These are phyloP conservation scores for Brachypterus glaber DNA, from an alignment of 2,888 invertebrate genomes.

Conservation along the genomic window DNA sequence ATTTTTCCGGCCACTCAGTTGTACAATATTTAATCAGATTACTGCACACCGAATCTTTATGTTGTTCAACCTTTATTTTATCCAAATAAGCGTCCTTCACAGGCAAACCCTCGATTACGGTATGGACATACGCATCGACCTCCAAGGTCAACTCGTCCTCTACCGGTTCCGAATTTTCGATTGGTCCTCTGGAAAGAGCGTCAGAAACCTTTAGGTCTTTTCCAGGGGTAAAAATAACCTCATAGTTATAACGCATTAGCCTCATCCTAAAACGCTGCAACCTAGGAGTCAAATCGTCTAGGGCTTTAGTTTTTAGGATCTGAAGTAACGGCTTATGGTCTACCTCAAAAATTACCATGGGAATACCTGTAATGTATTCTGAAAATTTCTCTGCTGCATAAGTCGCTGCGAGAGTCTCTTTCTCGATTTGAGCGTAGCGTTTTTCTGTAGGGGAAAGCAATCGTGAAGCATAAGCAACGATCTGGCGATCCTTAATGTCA, in stretches of 20 bases:
- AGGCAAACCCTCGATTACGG: not conserved
- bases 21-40: not conserved
- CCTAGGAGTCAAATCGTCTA: conserved; percentile 12
- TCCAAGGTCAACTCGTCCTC: conserved; percentile 1
- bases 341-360: not conserved
- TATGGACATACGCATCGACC: not conserved
- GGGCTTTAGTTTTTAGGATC: conserved; percentile 10
- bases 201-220: not conserved
- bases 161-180: conserved; percentile 1
- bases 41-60: not conserved
- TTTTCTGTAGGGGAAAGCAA: conserved; percentile 9
- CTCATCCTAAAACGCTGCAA: conserved; percentile 9
- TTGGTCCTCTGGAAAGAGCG: not conserved
- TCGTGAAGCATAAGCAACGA: conserved; percentile 12
- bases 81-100: not conserved
- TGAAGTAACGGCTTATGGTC: conserved; percentile 13
- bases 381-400: conserved; percentile 10
- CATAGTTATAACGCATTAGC: conserved; percentile 8
- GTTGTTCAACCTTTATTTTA: not conserved
- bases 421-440: conserved; percentile 6
- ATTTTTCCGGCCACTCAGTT: not conserved
- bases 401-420: conserved; percentile 11
- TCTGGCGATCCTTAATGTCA: conserved; percentile 4
- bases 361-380: conserved; percentile 5
- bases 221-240: not conserved